Evolutionary conservation across 1,140 invertebrate genomes (phyloP), one percentile per base, ranked within the genome.

Genomic region (Drosophila sturtevanti): DNA sequence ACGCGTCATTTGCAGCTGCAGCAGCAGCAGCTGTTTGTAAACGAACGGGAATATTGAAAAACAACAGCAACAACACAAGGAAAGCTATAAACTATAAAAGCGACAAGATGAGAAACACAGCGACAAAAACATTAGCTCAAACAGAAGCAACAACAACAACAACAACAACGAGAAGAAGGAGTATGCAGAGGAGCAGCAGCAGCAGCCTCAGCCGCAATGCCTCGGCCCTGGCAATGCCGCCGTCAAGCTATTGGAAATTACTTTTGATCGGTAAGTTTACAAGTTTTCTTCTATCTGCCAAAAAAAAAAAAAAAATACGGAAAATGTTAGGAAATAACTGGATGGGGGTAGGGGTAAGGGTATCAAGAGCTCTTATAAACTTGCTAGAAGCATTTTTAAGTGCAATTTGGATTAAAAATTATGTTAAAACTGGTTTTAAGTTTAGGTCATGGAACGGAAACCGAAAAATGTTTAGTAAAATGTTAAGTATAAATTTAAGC

Each of bases 261-360:
- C 70, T 77, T 77, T 56, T 80, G 55, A 90, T 90, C 76, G 86
- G 86, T 63, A 63, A 51, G 38, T 63, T 24, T 44, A 63, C 44
- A 63, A 56, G n/a, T 31, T 55, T 34, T 55, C n/a, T n/a, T n/a
- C n/a, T n/a, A n/a, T n/a, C n/a, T n/a, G 11, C 12, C 22, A 24
- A 12, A 7, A n/a, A n/a, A 22, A n/a, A 1, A 9, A n/a, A 10
- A 54, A 27, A 12, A 52, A 52, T 1, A 24, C n/a, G n/a, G n/a
- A n/a, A n/a, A n/a, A n/a, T n/a, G n/a, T n/a, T n/a, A 41, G 48
- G 22, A 4, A 4, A 4, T 24, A 4, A 24, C 2, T 2, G 22
- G 22, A 24, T 2, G 0, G 22, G 22, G 27, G 5, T 31, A 4
- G n/a, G 1, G 22, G 1, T 14, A 18, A 21, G 16, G 16, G 14